These are phyloP conservation scores for Ochropleura plecta DNA, from an alignment of 2,888 invertebrate species.

Conservation along the genomic window DNA sequence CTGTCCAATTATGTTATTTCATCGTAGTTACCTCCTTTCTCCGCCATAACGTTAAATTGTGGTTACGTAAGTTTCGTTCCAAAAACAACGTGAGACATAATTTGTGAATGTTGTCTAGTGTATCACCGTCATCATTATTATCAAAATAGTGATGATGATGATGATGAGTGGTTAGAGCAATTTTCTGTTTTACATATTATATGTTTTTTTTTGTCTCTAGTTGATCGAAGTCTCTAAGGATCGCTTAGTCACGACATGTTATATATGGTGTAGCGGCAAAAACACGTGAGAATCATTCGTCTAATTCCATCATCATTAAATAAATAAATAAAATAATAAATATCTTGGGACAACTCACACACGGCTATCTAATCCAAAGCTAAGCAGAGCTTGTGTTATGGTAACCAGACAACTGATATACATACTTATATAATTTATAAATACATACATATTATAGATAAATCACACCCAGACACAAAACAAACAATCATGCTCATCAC, in stretches of 20 bases:
- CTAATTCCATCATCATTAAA: not conserved
- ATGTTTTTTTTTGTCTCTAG: not conserved
- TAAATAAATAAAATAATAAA: too few species aligned
- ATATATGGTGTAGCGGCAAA: not conserved
- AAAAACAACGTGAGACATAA: slow-evolving; percentile 42
- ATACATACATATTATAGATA: too few species aligned
- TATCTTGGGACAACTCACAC: too few species aligned
- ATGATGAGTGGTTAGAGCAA: slow-evolving; percentile 23
- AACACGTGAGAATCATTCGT: not conserved
- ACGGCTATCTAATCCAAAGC: too few species aligned
- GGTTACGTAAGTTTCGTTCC: slow-evolving; percentile 47
- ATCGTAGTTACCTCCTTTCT: slow-evolving; percentile 58
- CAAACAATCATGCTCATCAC: too few species aligned
- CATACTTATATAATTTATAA: too few species aligned
- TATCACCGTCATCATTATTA: slow-evolving; percentile 41
- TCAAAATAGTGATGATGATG: slow-evolving; percentile 43
- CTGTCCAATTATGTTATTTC: slow-evolving; percentile 43
- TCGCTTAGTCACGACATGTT: not conserved
- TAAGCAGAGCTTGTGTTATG: too few species aligned
- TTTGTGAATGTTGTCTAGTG: slow-evolving; percentile 32
- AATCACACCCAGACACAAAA: too few species aligned
- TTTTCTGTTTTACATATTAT: slow-evolving; percentile 22
- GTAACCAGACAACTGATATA: too few species aligned
- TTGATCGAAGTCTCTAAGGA: not conserved
- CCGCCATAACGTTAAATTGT: slow-evolving; percentile 28